Conservation (phyloP, 2,797 vertebrate species). For the Psittacula echo region DNA sequence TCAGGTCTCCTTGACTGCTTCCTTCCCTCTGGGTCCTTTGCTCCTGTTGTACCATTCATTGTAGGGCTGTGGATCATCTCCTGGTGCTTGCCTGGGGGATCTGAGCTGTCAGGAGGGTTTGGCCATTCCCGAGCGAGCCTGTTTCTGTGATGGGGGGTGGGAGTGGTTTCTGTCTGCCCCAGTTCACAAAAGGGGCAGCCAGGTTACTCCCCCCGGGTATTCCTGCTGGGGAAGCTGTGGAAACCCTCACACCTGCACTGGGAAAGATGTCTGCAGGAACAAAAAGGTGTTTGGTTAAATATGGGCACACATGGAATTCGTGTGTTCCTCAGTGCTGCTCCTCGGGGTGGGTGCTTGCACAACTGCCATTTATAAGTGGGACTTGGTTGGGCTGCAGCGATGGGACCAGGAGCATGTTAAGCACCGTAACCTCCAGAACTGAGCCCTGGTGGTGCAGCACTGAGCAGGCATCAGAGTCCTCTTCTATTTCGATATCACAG, state of each 20-base stretch:
- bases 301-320: rapidly evolving
- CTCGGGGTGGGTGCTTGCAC: rapidly evolving
- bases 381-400: not conserved
- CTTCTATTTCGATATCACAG: not conserved
- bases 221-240: not conserved
- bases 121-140: not conserved
- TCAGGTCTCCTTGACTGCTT: not conserved
- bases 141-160: not conserved
- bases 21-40: not conserved
- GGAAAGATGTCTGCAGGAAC: not conserved
- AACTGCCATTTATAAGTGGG: rapidly evolving
- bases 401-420: not conserved
- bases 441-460: rapidly evolving
- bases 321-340: not conserved
- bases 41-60: not conserved
- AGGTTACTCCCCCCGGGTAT: not conserved
- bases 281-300: not conserved
- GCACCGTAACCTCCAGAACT: not conserved
- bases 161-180: not conserved
- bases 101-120: not conserved
- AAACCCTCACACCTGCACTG: not conserved
- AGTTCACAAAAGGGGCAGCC: not conserved
- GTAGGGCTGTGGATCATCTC: not conserved
- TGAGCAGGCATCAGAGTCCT: not conserved
- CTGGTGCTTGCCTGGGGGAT: not conserved